Conservation (phyloP, 2,113 vertebrate genomes). For the Platysteira castanea region DNA sequence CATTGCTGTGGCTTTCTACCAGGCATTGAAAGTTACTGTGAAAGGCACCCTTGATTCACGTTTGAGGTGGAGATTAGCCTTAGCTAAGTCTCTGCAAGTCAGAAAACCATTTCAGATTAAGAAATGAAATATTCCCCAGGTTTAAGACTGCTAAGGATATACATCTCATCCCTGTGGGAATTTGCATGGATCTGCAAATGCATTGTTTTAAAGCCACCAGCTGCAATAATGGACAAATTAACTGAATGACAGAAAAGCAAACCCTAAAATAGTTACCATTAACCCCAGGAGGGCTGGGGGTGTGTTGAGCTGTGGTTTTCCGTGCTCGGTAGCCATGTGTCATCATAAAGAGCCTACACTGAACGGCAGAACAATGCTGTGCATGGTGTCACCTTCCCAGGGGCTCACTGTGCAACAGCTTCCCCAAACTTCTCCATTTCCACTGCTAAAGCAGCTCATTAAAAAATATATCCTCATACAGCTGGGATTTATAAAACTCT, state of each 20-base stretch:
- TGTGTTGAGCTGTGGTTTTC: not conserved
- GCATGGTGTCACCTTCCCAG: conserved; percentile 24
- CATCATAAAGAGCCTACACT: not conserved
- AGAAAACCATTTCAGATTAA: not conserved
- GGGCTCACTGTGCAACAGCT: not conserved
- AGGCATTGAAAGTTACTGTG: not conserved
- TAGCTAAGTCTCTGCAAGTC: not conserved
- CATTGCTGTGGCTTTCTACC: not conserved
- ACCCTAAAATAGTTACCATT: not conserved
- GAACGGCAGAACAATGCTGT: not conserved
- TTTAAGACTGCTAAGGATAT: not conserved
- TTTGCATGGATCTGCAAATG: not conserved
- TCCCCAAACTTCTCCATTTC: conserved; percentile 3
- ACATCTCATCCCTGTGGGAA: not conserved
- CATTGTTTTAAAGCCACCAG: not conserved
- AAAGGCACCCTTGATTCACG: not conserved
- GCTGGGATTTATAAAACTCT: conserved; percentile 19
- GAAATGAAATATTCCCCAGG: not conserved
- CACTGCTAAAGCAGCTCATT: not conserved
- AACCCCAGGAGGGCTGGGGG: not conserved
- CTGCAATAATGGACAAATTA: not conserved
- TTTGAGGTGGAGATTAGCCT: not conserved
- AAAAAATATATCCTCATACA: not conserved
- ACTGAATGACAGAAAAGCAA: not conserved
- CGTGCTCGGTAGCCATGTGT: not conserved